Conservation (phyloP, 2,888 invertebrate genomes). For the Cephus pulcher region DNA sequence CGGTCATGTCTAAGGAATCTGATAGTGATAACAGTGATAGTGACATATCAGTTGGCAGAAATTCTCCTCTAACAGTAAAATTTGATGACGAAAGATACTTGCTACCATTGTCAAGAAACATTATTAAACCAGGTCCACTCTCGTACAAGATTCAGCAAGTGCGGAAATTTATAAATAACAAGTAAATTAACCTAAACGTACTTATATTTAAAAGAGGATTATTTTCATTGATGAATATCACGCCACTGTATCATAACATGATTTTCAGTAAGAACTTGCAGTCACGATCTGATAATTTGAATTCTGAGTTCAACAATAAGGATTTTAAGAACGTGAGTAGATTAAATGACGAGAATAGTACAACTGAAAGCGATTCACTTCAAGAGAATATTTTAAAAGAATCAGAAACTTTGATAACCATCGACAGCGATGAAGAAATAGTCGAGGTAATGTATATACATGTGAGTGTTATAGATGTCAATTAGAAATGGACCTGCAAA, state of each 20-base stretch:
- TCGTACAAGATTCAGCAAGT: constrained; percentile 43
- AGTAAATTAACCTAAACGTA: neutral
- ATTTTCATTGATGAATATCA: neutral
- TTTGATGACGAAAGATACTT: neutral
- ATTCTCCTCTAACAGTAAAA: constrained; percentile 28
- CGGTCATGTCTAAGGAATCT: neutral
- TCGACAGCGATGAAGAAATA: constrained; percentile 30
- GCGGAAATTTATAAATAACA: neutral
- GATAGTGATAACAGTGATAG: constrained; percentile 46
- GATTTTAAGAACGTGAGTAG: neutral
- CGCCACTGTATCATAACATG: neutral
- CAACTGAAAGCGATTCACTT: neutral
- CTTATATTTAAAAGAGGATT: neutral
- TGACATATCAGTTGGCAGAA: constrained; percentile 58
- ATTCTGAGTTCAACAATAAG: neutral
- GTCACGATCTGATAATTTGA: neutral
- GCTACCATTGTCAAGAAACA: neutral
- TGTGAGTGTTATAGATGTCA: neutral
- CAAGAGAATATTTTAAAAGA: neutral
- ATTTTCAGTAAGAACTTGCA: neutral
- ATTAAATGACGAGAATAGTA: neutral
- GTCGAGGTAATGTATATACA: constrained; percentile 18
- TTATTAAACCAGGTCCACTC: constrained; percentile 49
- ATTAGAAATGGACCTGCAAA: neutral
- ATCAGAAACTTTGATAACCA: neutral